These are phyloP conservation scores for Tetramorium simillimum DNA, from an alignment of 1,140 invertebrate genomes.

Conservation along the genomic window DNA sequence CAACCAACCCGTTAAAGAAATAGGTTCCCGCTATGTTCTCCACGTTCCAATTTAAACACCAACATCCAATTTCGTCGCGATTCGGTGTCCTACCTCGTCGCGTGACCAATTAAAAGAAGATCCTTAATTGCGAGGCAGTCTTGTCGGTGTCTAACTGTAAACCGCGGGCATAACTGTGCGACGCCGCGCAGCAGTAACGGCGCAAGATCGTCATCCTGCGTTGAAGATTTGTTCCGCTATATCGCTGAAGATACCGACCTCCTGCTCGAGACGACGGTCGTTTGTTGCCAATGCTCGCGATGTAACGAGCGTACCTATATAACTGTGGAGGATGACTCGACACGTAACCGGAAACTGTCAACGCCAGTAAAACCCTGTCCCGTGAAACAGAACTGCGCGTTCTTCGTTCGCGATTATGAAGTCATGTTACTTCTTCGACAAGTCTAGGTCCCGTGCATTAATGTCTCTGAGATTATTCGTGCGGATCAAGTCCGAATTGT, in stretches of 20 bases:
- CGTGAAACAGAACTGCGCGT: background rate
- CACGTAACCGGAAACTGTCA: constrained; percentile 40
- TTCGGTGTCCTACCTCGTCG: background rate
- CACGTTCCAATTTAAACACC: constrained; percentile 32
- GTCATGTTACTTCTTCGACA: background rate
- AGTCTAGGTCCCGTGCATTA: background rate
- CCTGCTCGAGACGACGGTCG: background rate
- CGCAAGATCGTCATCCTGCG: constrained; percentile 62
- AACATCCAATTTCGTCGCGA: constrained; percentile 21
- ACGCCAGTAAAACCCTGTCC: background rate
- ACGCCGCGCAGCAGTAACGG: constrained; percentile 64
- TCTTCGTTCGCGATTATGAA: background rate
- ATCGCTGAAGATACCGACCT: constrained; percentile 51
- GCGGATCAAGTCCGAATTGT: background rate
- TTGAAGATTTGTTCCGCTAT: constrained; percentile 81
- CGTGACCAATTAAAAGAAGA: constrained; percentile 45
- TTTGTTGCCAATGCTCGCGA: constrained; percentile 1
- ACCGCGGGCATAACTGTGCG: constrained; percentile 70
- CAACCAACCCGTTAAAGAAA: background rate
- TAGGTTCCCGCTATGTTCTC: background rate
- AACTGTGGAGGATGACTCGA: constrained; percentile 34
- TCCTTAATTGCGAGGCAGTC: constrained; percentile 57
- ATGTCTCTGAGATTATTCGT: background rate
- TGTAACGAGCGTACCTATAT: constrained; percentile 4
- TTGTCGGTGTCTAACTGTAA: constrained; percentile 79